These are phyloP conservation scores for Anser brachyrhynchus DNA, from an alignment of 2,113 vertebrate species.

Conservation along the genomic window DNA sequence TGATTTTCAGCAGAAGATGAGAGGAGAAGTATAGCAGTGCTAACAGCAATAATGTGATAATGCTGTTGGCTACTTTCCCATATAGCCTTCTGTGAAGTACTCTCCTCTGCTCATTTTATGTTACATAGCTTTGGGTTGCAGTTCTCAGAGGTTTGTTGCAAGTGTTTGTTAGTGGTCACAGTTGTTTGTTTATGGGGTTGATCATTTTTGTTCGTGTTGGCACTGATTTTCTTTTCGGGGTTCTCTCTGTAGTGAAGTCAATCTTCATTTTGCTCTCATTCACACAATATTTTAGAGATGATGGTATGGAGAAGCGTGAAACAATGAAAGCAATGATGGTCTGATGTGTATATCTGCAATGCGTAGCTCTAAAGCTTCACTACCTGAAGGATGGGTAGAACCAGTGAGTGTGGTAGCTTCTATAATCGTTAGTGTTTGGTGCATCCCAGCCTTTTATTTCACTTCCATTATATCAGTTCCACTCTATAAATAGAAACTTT, in stretches of 20 bases:
- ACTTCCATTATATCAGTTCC: not conserved
- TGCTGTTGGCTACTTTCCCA: not conserved
- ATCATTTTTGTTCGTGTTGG: not conserved
- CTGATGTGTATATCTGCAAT: not conserved
- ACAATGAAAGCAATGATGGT: not conserved
- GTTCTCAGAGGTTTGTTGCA: not conserved
- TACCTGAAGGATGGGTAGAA: not conserved
- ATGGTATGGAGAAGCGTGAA: not conserved
- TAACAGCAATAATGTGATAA: not conserved
- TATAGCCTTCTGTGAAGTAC: not conserved
- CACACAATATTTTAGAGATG: not conserved
- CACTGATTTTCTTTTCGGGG: not conserved
- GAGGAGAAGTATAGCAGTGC: not conserved
- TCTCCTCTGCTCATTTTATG: not conserved
- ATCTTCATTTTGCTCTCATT: not conserved
- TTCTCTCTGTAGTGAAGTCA: not conserved
- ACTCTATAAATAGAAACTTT: not conserved
- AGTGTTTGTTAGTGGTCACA: not conserved
- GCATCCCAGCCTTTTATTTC: not conserved
- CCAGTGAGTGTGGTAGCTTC: not conserved
- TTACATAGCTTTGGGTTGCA: not conserved
- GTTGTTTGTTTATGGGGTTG: not conserved
- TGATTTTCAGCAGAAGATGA: not conserved
- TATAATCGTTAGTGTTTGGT: not conserved
- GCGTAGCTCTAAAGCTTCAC: not conserved